Evolutionary conservation across 1,140 invertebrate species (phyloP), one percentile per base, ranked within the genome.

Genomic region (Metaphire vulgaris): DNA sequence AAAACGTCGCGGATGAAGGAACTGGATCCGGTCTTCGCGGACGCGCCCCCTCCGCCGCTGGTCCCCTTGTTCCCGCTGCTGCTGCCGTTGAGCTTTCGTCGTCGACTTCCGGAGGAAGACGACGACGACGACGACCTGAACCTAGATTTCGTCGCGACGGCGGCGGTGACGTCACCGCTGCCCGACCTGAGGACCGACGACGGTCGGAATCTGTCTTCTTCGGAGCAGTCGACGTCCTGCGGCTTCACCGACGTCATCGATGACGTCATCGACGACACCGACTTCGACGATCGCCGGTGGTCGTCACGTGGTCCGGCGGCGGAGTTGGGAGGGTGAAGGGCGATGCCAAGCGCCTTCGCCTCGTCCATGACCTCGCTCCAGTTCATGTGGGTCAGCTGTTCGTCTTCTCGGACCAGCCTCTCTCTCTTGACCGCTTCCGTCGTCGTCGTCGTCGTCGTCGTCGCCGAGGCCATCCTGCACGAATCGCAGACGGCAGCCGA

Each of bases 311-410:
- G 21, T 6, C 6, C 6, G 6, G 21, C 6, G 41, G 41, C 21
- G 41, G 21, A 12, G 41, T 56, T 56, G 15, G 41, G 72, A 1
- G 31, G 1, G 12, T 73, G 32, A 2, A 73, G 72, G 29, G 72
- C 32, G 34, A 73, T 73, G 30, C 72, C 72, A 1, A 73, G 72
- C 16, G 72, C 33, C 28, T 73, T 73, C 1, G 72, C 72, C 56
- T 73, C 72, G 2, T 41, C 26, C 72, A 73, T 33, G 31, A 73
- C 26, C 12, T 73, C 72, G n/a, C 41, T 34, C 72, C 72, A 73
- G 34, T 73, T 73, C 72, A 73, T 73, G 72, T 73, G 72, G 1
- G 72, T 73, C 28, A 56, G 72, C 41, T 73, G 32, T 26, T 73
- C 72, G n/a, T n/a, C 28, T 21, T 34, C 16, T 28, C 72, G 14